Conservation (phyloP, 2,113 vertebrate species). For the Chionodraco myersi region DNA sequence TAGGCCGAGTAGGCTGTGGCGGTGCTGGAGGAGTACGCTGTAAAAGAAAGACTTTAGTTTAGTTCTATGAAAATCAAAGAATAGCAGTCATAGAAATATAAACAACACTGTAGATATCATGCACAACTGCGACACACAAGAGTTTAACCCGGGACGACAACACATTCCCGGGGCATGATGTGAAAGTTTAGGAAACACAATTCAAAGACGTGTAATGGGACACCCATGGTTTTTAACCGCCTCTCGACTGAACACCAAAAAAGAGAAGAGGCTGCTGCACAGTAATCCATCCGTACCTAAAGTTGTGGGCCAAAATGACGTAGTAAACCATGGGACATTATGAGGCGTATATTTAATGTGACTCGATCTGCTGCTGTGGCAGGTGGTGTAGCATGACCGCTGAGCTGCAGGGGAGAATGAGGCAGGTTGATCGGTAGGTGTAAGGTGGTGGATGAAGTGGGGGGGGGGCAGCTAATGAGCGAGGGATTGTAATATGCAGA, state of each 20-base stretch:
- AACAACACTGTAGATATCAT: neutral
- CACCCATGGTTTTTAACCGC: conserved; percentile 36
- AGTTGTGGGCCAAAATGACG: conserved; percentile 62
- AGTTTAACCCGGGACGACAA: neutral
- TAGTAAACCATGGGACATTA: conserved; percentile 56
- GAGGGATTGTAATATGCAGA: conserved; percentile 56
- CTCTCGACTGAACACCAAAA: conserved; percentile 47
- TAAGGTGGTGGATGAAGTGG: conserved; percentile 52
- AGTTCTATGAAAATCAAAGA: neutral
- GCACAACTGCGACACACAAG: neutral
- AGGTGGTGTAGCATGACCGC: conserved; percentile 57
- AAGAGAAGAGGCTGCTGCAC: conserved; percentile 13
- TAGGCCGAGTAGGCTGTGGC: conserved; percentile 86
- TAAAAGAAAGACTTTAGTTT: neutral
- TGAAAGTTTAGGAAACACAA: conserved; percentile 51
- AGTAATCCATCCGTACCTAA: conserved; percentile 70
- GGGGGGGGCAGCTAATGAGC: conserved; percentile 57
- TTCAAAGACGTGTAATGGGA: conserved; percentile 72
- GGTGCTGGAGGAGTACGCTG: conserved; percentile 82
- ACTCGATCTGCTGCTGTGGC: conserved; percentile 55
- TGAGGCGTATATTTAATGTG: conserved; percentile 67
- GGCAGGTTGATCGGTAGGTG: conserved; percentile 57
- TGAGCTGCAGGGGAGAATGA: conserved; percentile 53
- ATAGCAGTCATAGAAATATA: neutral
- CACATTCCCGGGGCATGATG: conserved; percentile 14